Evolutionary conservation across 1,140 invertebrate species (phyloP), one percentile per base, ranked within the genome.

Genomic region (Apis florea): DNA sequence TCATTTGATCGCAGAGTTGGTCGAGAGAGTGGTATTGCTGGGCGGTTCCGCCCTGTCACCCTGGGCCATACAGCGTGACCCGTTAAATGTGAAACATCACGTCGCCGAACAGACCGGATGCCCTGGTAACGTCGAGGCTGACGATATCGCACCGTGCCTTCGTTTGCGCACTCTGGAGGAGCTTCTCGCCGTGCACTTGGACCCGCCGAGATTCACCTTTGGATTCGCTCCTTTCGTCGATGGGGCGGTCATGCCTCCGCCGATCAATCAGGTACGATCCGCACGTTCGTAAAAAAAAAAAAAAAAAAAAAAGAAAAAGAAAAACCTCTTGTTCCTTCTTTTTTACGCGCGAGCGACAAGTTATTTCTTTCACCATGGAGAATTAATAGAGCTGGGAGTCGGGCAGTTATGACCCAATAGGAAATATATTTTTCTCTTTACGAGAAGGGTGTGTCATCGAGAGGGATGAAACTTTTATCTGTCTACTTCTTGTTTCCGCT

Each of bases 1-100:
- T 61, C 24, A 1, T 40, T 40, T 40, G 17, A 15, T 96, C 92
- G 19, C 95, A 97, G 97, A 97, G 93, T 95, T 99, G 83, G 96
- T 99, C 90, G 96, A 98, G 91, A 96, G 98, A 83, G 97, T 98
- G 40, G 96, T 99, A 86, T 95, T 99, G 70, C 95, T 99, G 91
- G 98, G 98, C 88, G 98, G 98, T 19, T 98, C 98, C n/a, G 98
- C 98, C 19, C 94, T 99, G 79, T 98, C 97, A 89, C 97, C 97
- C 21, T 99, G 97, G 98, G 98, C 98, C 64, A 95, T 98, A 83
- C 98, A 98, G 92, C 95, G 96, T 83, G 97, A 98, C 91, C 97
- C 98, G 19, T 93, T 98, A 26, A 95, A 95, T 72, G 96, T 97
- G 85, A 97, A 97, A 93, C 95, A 96, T 89, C 95, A 95, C 90